Percentiles rank a stretch among this genome's conserved stretches.
Evolutionary conservation across 2,888 invertebrate species (phyloP).

Genomic region (Pachydiplax longipennis): DNA sequence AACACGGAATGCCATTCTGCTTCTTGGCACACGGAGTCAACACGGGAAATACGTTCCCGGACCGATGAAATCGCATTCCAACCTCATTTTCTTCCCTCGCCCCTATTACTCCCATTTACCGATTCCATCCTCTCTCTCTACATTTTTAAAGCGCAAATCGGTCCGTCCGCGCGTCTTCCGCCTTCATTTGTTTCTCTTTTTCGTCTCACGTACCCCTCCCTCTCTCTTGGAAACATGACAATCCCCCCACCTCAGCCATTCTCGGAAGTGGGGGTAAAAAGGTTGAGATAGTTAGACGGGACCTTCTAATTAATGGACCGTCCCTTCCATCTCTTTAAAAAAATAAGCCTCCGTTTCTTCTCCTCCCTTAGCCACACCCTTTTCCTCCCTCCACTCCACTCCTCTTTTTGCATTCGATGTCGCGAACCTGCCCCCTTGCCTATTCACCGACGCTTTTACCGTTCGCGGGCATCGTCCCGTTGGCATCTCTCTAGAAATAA

Average conservation of each 20-base stretch:
- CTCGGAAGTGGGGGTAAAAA: neutral
- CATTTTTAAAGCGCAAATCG: neutral
- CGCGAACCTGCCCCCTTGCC: neutral
- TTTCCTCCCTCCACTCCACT: neutral
- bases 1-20: neutral
- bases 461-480: neutral
- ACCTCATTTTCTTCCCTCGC: neutral
- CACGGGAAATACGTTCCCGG: neutral
- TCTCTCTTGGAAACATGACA: neutral
- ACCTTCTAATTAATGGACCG: neutral
- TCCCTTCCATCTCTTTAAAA: neutral
- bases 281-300: neutral
- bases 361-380: neutral
- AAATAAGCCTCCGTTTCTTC: neutral
- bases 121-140: neutral
- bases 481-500: neutral
- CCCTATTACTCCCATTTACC: neutral
- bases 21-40: neutral
- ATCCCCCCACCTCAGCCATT: neutral
- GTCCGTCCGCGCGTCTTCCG: neutral
- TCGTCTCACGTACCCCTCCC: neutral
- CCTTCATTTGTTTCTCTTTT: neutral
- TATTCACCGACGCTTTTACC: neutral
- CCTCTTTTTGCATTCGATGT: neutral
- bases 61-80: neutral